Base-by-base conservation (phyloP, 2,888 invertebrate genomes). In the Laothoe populi region DNA sequence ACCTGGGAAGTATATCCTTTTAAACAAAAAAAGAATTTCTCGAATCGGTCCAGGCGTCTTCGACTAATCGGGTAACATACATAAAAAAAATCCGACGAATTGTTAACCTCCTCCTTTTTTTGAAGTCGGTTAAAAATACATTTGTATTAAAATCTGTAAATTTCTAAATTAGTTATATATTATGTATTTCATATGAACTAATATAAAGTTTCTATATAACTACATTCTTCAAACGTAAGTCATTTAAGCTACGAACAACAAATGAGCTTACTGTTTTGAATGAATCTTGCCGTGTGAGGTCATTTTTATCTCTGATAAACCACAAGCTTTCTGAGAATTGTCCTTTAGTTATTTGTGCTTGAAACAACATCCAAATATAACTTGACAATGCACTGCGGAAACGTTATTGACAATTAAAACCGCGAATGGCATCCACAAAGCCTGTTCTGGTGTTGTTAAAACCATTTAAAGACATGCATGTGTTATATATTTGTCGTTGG, bases 331-430 rank as follows among this genome's bases (percentile, higher is more conserved):
- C 26, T 10, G 49, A 49, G 31, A 16, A 49, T 49, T 31, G 8
- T 49, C 31, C 49, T 49, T 23, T 31, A 49, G 31, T 48, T 46
- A 26, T 48, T 26, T 4, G 5, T 26, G n/a, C 48, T 16, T 31
- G 31, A 31, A 31, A 31, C 31, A 31, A 8, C 49, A 49, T 16
- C 31, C 2, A 31, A 44, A 44, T 44, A 44, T 19, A 44, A 44
- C 2, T 44, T 44, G 19, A 44, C 44, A 8, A 38, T 38, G 13
- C 38, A 10, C 19, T 44, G 44, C 19, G 8, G 19, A 44, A 44
- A 44, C 44, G 19, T 44, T 44, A 44, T 44, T 44, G 44, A 8
- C 44, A 44, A 44, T 44, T 44, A 44, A 44, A 44, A 2, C 19
- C 19, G 44, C 10, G 44, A 19, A 38, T 38, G 38, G 44, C 7